Evolutionary conservation across 2,888 invertebrate genomes (phyloP).

Genomic region (Lithophane ornitopus): DNA sequence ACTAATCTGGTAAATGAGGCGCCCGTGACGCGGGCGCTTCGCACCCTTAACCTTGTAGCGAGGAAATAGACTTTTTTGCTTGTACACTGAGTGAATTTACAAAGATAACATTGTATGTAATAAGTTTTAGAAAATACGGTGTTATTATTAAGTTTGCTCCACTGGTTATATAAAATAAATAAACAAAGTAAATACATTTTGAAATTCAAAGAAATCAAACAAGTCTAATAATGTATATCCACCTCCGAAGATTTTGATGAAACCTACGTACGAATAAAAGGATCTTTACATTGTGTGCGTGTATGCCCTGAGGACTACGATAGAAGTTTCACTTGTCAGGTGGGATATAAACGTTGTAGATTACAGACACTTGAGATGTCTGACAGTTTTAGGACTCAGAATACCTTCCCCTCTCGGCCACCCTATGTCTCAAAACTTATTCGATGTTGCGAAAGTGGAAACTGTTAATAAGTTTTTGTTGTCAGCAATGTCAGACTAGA

Average conservation of each 20-base stretch:
- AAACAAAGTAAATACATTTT: too few species aligned
- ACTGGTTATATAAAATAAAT: too few species aligned
- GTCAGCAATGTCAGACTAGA: neutral
- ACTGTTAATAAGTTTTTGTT: neutral
- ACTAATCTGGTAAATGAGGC: too few species aligned
- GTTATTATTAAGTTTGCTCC: too few species aligned
- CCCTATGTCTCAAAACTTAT: neutral
- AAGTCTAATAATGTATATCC: neutral
- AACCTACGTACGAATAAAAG: neutral
- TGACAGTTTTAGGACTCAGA: conserved; percentile 10
- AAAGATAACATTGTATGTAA: too few species aligned
- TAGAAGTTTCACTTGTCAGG: conserved; percentile 3
- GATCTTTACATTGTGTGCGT: neutral
- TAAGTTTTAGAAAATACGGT: too few species aligned
- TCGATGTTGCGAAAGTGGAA: neutral
- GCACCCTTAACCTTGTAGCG: too few species aligned
- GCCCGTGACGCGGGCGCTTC: too few species aligned
- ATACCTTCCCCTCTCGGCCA: neutral
- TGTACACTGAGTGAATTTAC: too few species aligned
- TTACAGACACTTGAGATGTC: neutral
- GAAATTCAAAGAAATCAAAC: neutral
- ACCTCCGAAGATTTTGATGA: neutral
- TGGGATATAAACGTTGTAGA: conserved; percentile 15
- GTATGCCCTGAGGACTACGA: neutral
- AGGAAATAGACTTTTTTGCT: too few species aligned